Base-by-base conservation (phyloP, 2,888 invertebrate species). In the Pasiphila rectangulata region DNA sequence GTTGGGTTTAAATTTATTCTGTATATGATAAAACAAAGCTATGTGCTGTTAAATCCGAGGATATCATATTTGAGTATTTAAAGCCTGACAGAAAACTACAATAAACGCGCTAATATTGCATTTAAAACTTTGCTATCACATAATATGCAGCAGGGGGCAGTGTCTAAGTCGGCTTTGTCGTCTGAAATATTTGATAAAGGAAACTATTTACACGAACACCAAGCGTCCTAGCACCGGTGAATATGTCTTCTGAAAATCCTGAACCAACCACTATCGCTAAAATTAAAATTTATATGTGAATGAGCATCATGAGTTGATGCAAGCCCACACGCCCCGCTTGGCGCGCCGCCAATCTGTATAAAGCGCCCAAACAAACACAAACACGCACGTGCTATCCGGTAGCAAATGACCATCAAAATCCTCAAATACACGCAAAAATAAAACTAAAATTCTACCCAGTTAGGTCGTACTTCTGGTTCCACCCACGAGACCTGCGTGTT, bases 331-430 rank as follows among this genome's bases (percentile, higher is more conserved):
- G 46, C 37, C 17, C 27, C 25, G 21, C 17, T 40, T 58, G 57
- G 57, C 56, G 21, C 29, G 21, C 6, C 19, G 57, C 57, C 56
- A 58, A 55, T 34, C 21, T 37, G 42, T 27, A 42, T 37, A 43
- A 35, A 38, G 12, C 34, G 34, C 38, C 39, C 43, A 29, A 24
- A 15, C 44, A 32, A 32, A 17, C 10, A 30, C 36, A 30, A 49
- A 45, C 45, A 45, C 41, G 35, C 42, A 51, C 42, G 40, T 43
- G 35, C 29, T 51, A 23, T 12, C 34, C 30, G 24, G 35, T 43
- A 43, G 43, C 37, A 41, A 45, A 27, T 21, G 30, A 44, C 39
- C 40, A 49, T 49, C 24, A 48, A 27, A 27, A 2, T 12, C 10
- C 9, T 25, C 10, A 10, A 1, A 25, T 25, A 10, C 1, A 25